Evolutionary conservation across 2,888 invertebrate species (phyloP).

Genomic region (Polyommatus iphigenia): DNA sequence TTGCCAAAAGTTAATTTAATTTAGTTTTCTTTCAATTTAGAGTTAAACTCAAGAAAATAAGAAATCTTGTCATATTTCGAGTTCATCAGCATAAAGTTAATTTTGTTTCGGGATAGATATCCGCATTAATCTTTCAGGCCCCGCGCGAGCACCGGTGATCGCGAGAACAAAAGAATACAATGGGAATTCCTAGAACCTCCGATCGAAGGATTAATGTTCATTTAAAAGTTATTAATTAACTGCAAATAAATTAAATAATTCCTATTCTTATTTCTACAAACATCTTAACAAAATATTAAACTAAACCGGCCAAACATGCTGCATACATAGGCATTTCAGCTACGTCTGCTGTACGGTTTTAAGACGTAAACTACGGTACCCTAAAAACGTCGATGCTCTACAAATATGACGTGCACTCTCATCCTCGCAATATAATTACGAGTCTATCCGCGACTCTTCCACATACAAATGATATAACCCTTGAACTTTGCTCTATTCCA

Average conservation of each 20-base stretch:
- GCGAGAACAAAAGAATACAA: no score
- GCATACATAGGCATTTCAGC: no score
- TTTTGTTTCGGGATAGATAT: no score
- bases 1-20: background rate
- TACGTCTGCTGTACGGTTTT: background rate
- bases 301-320: no score
- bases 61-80: background rate
- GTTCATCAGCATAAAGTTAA: background rate
- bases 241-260: background rate
- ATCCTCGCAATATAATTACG: conserved; percentile 53
- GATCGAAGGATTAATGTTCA: no score
- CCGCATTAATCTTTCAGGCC: no score
- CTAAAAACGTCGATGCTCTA: background rate
- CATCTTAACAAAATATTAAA: background rate
- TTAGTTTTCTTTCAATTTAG: background rate
- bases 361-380: background rate
- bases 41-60: background rate
- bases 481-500: conserved; percentile 39
- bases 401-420: conserved; percentile 46
- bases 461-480: conserved; percentile 51
- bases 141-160: no score
- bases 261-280: background rate
- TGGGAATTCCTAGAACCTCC: no score
- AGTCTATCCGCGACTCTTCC: conserved; percentile 47
- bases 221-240: background rate